These are phyloP conservation scores for Actenoides hombroni DNA, from an alignment of 2,113 vertebrate genomes.

Conservation along the genomic window DNA sequence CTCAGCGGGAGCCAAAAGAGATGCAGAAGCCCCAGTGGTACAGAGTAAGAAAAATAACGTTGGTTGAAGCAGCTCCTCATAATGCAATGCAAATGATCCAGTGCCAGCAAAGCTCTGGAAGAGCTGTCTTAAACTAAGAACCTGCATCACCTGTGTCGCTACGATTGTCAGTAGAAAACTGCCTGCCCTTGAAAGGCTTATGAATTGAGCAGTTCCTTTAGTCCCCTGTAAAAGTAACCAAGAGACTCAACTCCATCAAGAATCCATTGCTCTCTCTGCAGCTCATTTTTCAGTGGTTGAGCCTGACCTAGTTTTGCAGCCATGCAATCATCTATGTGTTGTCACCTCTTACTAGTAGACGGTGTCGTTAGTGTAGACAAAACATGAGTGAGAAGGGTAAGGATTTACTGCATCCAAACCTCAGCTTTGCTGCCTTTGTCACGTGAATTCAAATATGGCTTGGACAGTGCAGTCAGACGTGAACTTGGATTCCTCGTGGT, in stretches of 20 bases:
- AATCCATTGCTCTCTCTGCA: neutral
- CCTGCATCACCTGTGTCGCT: neutral
- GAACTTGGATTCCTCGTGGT: neutral
- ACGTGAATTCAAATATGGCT: neutral
- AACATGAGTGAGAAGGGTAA: neutral
- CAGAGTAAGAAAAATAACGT: constrained; percentile 78
- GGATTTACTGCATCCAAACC: neutral
- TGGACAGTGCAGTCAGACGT: neutral
- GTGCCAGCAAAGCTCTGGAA: neutral
- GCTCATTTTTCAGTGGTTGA: neutral
- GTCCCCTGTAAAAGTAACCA: neutral
- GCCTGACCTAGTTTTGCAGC: neutral
- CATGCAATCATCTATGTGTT: neutral
- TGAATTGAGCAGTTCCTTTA: neutral
- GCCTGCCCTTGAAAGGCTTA: neutral
- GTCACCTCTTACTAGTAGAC: neutral
- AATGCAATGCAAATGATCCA: neutral
- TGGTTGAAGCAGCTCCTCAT: neutral
- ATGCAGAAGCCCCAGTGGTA: constrained; percentile 99
- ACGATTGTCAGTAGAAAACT: neutral
- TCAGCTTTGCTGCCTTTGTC: neutral
- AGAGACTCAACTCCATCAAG: neutral
- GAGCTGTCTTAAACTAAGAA: neutral
- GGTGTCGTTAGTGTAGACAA: neutral
- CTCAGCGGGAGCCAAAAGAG: constrained; percentile 96